A percentile compares a stretch with the other conserved stretches of the same genome.
phyloP scores from a whole-genome alignment of 2,113 vertebrate genomes.

The Hemiprocne comata region DNA sequence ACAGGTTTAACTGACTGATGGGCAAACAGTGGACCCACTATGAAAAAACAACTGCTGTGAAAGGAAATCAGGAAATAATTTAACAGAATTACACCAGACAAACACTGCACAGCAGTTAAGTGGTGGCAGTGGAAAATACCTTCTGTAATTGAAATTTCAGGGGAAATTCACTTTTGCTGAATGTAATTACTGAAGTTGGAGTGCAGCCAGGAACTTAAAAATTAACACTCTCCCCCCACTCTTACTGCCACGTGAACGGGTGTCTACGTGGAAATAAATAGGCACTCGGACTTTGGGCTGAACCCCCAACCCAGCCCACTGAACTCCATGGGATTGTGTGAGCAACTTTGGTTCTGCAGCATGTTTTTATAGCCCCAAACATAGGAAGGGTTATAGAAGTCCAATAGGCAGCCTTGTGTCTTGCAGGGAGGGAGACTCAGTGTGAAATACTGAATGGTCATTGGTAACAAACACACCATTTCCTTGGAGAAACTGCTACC shows the following conservation, averaged over 20 bases:
- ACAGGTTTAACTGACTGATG: slow-evolving; percentile 18
- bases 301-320: not conserved
- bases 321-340: not conserved
- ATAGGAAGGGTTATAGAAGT: not conserved
- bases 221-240: not conserved
- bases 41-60: slow-evolving; percentile 37
- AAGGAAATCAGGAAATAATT: slow-evolving; percentile 49
- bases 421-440: not conserved
- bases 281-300: not conserved
- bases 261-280: not conserved
- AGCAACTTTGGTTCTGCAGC: not conserved
- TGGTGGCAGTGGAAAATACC: slow-evolving; percentile 61
- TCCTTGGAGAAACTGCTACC: not conserved
- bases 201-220: slow-evolving; percentile 40
- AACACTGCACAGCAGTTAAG: slow-evolving; percentile 31
- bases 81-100: slow-evolving; percentile 24
- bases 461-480: not conserved
- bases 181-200: slow-evolving; percentile 57
- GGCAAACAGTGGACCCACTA: slow-evolving; percentile 36
- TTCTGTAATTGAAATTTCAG: slow-evolving; percentile 67
- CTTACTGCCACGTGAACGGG: not conserved
- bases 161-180: slow-evolving; percentile 54
- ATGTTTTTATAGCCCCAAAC: not conserved
- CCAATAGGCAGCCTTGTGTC: not conserved
- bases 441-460: not conserved